Evolutionary conservation across 2,113 vertebrate species (phyloP), one percentile per base, ranked within the genome.

Genomic region (Onychorhynchus coronatus): DNA sequence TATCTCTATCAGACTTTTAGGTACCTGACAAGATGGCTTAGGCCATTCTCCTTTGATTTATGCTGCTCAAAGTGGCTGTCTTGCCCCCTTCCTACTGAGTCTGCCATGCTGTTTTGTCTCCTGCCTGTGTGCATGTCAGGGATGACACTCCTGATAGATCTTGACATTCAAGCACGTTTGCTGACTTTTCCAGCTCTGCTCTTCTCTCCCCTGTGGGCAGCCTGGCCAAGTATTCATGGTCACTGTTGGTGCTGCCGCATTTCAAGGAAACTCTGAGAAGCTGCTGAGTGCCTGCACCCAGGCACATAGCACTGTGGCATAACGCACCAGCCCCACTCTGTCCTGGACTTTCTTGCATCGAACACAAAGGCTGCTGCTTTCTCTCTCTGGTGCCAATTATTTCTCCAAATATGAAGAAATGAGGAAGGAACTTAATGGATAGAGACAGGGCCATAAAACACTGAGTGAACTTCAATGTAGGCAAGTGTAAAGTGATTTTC

Each of bases 221-320:
- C 61, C 59, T 37, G 55, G 46, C 41, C 31, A 41, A 5, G 61
- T 50, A 13, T 56, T 89, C 23, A 24, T 4, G 11, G 78, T 47
- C 44, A 21, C 56, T 52, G 27, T 62, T 67, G 63, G 46, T n/a
- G 42, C 74, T 49, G 61, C 35, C 72, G 67, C 27, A 1, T 72
- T 90, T 72, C 75, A 84, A 39, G 80, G 21, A 72, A 50, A 16
- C 37, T 49, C 50, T 78, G 53, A 72, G 61, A 46, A 76, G 35
- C 58, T 61, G 27, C 66, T 31, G 61, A 49, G 72, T 74, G 44
- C 56, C 28, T 8, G 28, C 20, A 12, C 1, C 14, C 3, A 9
- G 42, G 41, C 0, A 1, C 1, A 0, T 7, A 15, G 58, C 44
- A 16, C n/a, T 1, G 1, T 37, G 55, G 47, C 41, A n/a, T 6